Percentiles rank a stretch among this genome's conserved stretches.
phyloP scores from a whole-genome alignment of 2,888 invertebrate species.

The Lasioglossum morio region DNA sequence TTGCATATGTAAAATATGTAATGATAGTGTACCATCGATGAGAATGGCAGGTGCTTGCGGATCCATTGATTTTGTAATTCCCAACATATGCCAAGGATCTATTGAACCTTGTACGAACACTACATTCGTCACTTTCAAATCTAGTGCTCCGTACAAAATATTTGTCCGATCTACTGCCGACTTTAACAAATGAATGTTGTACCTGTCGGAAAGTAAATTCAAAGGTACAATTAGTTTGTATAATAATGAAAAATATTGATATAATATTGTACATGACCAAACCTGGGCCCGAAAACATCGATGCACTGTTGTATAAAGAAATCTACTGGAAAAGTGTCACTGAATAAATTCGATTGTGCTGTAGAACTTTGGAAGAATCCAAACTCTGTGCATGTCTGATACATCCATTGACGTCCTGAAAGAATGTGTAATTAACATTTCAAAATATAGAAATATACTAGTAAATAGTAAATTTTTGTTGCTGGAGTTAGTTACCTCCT shows the following conservation, averaged over 20 bases:
- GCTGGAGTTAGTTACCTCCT: constrained; percentile 85
- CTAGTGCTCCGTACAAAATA: constrained; percentile 91
- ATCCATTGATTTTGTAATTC: constrained; percentile 87
- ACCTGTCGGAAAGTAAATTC: constrained; percentile 76
- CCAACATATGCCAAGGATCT: constrained; percentile 95
- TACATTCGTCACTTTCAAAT: constrained; percentile 89
- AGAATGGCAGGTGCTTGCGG: constrained; percentile 89
- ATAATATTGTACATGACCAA: constrained; percentile 21
- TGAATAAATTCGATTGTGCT: constrained; percentile 88
- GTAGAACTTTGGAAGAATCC: constrained; percentile 97
- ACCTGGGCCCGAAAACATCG: constrained; percentile 93
- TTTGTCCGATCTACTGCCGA: constrained; percentile 90
- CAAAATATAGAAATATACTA: not conserved
- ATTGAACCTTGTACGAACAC: constrained; percentile 95
- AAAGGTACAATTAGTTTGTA: not conserved
- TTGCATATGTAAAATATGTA: constrained; percentile 8
- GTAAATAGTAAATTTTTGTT: not conserved
- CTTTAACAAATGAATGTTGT: constrained; percentile 87
- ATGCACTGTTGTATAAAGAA: constrained; percentile 93
- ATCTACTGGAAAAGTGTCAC: constrained; percentile 90
- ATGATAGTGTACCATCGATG: constrained; percentile 87
- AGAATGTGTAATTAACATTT: constrained; percentile 2
- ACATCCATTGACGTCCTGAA: constrained; percentile 94
- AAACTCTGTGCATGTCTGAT: constrained; percentile 98
- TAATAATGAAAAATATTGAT: not conserved